A percentile compares a stretch with the other conserved stretches of the same genome.
phyloP scores from a whole-genome alignment of 1,140 invertebrate species.

The Drosophila athabasca region DNA sequence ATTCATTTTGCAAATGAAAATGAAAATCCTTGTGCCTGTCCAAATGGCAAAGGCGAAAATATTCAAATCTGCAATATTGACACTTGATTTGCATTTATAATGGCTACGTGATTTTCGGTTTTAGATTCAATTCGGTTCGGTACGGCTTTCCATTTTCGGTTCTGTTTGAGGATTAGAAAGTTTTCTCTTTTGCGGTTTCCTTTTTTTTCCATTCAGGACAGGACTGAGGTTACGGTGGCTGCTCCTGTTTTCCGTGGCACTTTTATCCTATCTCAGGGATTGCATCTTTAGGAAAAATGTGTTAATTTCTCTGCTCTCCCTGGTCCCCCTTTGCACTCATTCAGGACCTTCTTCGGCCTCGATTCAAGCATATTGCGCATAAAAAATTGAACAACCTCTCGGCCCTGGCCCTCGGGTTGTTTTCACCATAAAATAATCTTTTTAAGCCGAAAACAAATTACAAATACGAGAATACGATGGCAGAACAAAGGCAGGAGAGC shows the following conservation, averaged over 20 bases:
- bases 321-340: not conserved
- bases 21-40: conserved; percentile 50
- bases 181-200: conserved; percentile 28
- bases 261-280: conserved; percentile 26
- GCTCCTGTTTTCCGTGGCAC: conserved; percentile 12
- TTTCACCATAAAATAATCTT: conserved; percentile 82
- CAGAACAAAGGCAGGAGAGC: conserved; percentile 2
- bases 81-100: conserved; percentile 81
- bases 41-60: conserved; percentile 17
- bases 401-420: conserved; percentile 55
- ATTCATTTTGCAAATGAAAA: conserved; percentile 66
- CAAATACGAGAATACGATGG: conserved; percentile 53
- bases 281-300: conserved; percentile 23
- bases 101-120: conserved; percentile 67
- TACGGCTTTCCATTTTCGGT: no score
- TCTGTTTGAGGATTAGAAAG: conserved; percentile 26
- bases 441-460: conserved; percentile 81
- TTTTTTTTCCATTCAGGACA: conserved; percentile 4
- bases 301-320: conserved; percentile 46
- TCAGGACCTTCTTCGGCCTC: conserved; percentile 13
- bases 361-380: conserved; percentile 69
- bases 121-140: not conserved
- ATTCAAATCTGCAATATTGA: conserved; percentile 73
- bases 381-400: conserved; percentile 64
- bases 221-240: conserved; percentile 7